Percentiles rank a stretch among this genome's conserved stretches.
Conservation (phyloP, 1,140 invertebrate species). For the Macrosteles quadrilineatus region DNA sequence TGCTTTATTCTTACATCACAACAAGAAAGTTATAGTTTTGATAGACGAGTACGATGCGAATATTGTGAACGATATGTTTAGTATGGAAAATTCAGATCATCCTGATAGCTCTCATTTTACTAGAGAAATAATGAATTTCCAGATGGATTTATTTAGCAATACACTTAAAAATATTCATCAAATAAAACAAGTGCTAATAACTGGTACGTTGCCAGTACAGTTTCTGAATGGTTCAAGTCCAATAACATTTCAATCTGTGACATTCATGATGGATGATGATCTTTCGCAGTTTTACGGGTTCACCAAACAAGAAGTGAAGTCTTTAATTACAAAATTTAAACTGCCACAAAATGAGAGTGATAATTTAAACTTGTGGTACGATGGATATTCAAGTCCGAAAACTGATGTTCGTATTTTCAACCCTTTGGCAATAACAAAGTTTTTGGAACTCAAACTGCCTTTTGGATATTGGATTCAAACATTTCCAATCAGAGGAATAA, state of each 20-base stretch:
- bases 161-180: not conserved
- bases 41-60: slow-evolving; percentile 7
- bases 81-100: not conserved
- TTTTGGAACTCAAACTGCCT: not conserved
- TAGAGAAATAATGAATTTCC: not conserved
- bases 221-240: not conserved
- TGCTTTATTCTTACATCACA: not conserved
- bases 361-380: not conserved
- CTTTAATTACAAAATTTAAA: not conserved
- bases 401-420: not conserved
- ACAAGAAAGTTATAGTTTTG: not conserved
- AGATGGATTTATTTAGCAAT: not conserved
- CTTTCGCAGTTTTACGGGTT: not conserved
- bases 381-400: not conserved
- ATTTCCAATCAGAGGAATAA: not conserved
- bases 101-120: not conserved
- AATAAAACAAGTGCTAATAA: not conserved
- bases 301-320: not conserved
- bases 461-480: not conserved
- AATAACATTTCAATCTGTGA: not conserved
- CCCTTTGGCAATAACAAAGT: not conserved
- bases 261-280: not conserved
- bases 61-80: not conserved
- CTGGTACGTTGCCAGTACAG: not conserved
- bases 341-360: not conserved